Evolutionary conservation across 2,888 invertebrate species (phyloP), one percentile per base, ranked within the genome.

Genomic region (Leptothorax acervorum): DNA sequence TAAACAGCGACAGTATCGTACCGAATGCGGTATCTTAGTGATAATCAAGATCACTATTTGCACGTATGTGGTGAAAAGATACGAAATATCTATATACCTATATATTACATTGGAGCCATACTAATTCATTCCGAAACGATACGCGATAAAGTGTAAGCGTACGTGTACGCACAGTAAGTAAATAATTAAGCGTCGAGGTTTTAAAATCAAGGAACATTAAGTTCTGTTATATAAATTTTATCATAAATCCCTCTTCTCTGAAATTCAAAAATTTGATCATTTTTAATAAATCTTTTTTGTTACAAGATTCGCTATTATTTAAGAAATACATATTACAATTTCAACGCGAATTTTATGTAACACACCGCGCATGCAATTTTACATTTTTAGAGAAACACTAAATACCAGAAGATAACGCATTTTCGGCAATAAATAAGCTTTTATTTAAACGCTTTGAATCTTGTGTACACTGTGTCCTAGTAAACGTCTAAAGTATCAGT

Each of bases 401-500:
- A 63, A 45, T 18, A 42, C 4, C 12, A 4, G 3, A 60, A 31
- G 15, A 51, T 6, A 55, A 35, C 1, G 8, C 23, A 31, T 63
- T 70, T 76, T 89, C 89, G 89, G 91, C 93, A 92, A 92, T 93
- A 93, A 93, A 93, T 93, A 93, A 92, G 92, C 91, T 92, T 93
- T 93, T 93, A 93, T 93, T 93, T 90, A 91, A 92, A 93, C 92
- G 91, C 89, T 88, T 90, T 90, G 87, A 84, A 92, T 91, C 57
- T 92, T 81, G 86, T 90, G 92, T 93, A 92, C 92, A 93, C 92
- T 93, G 92, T 87, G 89, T 88, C 90, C 90, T 91, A 91, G 90
- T 86, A 88, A 90, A 86, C 84, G 87, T 87, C 90, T 91, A 92
- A 68, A 83, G 66, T 90, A 90, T 89, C 84, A 87, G 79, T 88